Conservation (phyloP, 1,140 invertebrate species). For the Drosophila willistoni region DNA sequence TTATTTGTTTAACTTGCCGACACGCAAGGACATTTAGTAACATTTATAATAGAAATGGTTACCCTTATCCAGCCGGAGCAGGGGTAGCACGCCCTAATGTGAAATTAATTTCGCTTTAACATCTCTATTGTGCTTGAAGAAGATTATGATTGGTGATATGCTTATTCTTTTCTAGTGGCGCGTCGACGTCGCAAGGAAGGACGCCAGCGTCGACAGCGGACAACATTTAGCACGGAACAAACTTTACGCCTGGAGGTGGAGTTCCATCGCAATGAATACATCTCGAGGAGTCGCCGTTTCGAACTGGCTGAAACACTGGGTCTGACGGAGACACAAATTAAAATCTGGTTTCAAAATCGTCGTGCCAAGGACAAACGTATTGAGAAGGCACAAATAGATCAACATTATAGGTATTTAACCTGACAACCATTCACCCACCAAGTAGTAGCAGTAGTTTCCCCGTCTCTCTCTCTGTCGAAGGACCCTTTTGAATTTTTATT, state of each 20-base stretch:
- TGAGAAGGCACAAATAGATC: constrained; percentile 97
- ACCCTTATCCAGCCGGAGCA: constrained; percentile 14
- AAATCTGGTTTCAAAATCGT: constrained; percentile 98
- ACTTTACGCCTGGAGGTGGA: constrained; percentile 95
- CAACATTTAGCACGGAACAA: constrained; percentile 97
- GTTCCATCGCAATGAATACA: constrained; percentile 95
- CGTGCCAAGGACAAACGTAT: constrained; percentile 97
- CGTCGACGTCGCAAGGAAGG: constrained; percentile 93
- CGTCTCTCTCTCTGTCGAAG: not conserved
- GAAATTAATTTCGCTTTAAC: constrained; percentile 77
- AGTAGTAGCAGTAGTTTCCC: not conserved
- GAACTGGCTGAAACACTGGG: constrained; percentile 92
- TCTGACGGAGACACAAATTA: constrained; percentile 96
- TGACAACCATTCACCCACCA: not conserved
- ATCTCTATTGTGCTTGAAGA: constrained; percentile 54
- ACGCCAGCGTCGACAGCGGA: constrained; percentile 93
- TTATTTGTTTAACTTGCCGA: constrained; percentile 74
- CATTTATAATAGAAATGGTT: constrained; percentile 21
- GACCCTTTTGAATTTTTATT: constrained; percentile 8
- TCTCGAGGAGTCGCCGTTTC: constrained; percentile 92
- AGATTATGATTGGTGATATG: not conserved
- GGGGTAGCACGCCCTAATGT: constrained; percentile 50
- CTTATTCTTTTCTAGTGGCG: constrained; percentile 86
- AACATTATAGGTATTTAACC: constrained; percentile 91
- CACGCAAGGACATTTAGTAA: constrained; percentile 58